Conservation (phyloP, 2,113 vertebrate species). For the Stegostoma tigrinum region DNA sequence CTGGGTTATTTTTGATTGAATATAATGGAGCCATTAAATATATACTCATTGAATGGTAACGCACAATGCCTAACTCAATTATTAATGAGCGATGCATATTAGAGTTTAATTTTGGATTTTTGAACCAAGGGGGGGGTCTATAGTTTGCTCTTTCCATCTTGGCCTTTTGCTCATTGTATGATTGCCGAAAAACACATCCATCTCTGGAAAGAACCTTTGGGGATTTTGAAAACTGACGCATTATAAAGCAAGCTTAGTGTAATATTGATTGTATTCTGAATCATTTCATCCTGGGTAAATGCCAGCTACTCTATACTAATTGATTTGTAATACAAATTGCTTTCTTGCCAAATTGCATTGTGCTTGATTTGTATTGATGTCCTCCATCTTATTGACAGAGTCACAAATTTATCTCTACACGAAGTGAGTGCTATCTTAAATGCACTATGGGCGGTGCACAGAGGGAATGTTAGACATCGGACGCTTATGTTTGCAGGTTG, state of each 20-base stretch:
- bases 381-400: neutral
- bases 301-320: neutral
- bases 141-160: neutral
- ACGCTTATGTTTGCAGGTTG: neutral
- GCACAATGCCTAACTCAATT: neutral
- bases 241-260: neutral
- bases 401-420: neutral
- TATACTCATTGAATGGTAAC: neutral
- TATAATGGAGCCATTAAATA: conserved; percentile 9
- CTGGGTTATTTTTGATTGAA: conserved; percentile 19
- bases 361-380: neutral
- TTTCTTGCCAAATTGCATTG: neutral
- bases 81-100: neutral
- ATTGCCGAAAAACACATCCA: neutral
- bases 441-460: no score
- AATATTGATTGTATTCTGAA: conserved; percentile 8
- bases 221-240: conserved; percentile 1
- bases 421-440: neutral
- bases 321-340: conserved; percentile 23
- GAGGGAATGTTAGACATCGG: neutral
- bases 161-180: neutral
- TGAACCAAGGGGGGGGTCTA: neutral
- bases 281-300: neutral
- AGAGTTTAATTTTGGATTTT: neutral
- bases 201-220: neutral